Evolutionary conservation across 1,140 invertebrate genomes (phyloP).

Genomic region (Pogonomyrmex barbatus): DNA sequence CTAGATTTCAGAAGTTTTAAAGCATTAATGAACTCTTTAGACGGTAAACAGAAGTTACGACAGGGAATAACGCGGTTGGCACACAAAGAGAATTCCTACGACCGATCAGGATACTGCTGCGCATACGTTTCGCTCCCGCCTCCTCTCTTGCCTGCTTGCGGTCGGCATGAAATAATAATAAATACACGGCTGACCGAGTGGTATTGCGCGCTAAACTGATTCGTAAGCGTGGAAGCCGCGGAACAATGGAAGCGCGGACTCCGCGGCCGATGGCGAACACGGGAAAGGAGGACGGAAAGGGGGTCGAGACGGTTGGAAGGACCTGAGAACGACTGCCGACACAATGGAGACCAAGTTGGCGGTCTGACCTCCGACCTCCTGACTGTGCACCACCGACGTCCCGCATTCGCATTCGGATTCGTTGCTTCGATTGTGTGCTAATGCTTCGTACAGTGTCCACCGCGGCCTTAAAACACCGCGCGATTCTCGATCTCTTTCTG

Average conservation of each 20-base stretch:
- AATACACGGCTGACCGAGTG: constrained; percentile 73
- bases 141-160: constrained; percentile 1
- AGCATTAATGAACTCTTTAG: neutral
- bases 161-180: constrained; percentile 74
- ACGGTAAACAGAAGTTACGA: constrained; percentile 15
- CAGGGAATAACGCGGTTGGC: neutral
- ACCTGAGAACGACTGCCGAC: constrained; percentile 76
- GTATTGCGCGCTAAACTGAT: constrained; percentile 78
- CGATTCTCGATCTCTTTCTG: constrained; percentile 44
- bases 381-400: constrained; percentile 76
- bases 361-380: constrained; percentile 84
- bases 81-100: constrained; percentile 66
- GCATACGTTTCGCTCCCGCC: constrained; percentile 42
- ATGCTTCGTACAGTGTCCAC: constrained; percentile 77
- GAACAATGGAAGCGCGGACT: constrained; percentile 80
- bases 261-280: constrained; percentile 59
- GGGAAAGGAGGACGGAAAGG: constrained; percentile 63
- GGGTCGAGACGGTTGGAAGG: constrained; percentile 48
- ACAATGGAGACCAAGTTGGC: constrained; percentile 85
- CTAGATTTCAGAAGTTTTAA: neutral
- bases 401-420: constrained; percentile 82
- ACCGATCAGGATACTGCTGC: constrained; percentile 30
- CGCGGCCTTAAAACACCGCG: constrained; percentile 67
- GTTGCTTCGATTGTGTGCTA: constrained; percentile 86
- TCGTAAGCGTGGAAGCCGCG: constrained; percentile 85